Base-by-base conservation (phyloP, 1,140 invertebrate genomes). In the Atta cephalotes region DNA sequence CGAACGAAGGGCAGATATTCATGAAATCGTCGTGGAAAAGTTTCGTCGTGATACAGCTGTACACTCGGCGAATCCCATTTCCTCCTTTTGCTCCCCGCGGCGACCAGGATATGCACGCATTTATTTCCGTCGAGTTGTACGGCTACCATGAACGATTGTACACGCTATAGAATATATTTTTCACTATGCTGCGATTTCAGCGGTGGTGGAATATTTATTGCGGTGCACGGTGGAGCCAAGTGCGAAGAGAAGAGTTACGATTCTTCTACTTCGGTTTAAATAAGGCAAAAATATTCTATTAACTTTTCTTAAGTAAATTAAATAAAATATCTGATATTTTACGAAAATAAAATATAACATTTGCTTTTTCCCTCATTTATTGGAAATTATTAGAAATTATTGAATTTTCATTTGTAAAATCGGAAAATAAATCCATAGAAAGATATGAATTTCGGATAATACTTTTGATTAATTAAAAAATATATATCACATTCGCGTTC, bases 11-110 rank as follows among this genome's bases (percentile, higher is more conserved):
- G 58, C 70, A 86, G 78, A 84, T 91, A 91, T 91, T 90, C 90
- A 86, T 88, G 82, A 86, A 88, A 91, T 90, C 89, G 87, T 88
- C 78, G 87, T 77, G 66, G 82, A 86, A 90, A 90, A 90, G 82
- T 90, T 88, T 90, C 87, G 77, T 76, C 62, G 35, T 60, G 65
- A 88, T 88, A 87, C 89, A 86, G 86, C 89, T 84, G 89, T 88
- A 70, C 66, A 51, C 71, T 66, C 80, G 60, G 35, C 70, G 89
- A 84, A 90, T 90, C 71, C 89, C 72, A 90, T 90, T 90, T 90
- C 86, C 89, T 90, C 58, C 60, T 82, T 70, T 79, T 77, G 39
- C 31, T 14, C 87, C 25, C 56, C 14, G 72, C 87, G 25, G 39
- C 77, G 25, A 5, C 71, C 87, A 66, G 80, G 89, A 90, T 88